Conservation (phyloP, 2,113 vertebrate species). For the Oceanites oceanicus region DNA sequence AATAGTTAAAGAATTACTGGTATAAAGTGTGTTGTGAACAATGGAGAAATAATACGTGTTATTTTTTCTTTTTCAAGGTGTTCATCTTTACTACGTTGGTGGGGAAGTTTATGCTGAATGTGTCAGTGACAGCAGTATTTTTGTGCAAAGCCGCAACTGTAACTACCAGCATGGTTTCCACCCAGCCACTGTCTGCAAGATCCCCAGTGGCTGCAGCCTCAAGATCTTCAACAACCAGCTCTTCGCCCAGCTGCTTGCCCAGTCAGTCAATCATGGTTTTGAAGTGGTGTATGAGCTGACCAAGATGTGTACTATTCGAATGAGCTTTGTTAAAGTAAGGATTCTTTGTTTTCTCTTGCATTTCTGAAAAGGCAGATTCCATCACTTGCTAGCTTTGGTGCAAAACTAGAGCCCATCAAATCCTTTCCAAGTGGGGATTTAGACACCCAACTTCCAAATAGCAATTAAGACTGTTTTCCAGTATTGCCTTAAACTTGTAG, state of each 20-base stretch:
- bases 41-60: neutral
- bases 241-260: constrained; percentile 93
- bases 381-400: neutral
- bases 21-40: neutral
- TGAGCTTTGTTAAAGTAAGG: constrained; percentile 97
- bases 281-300: constrained; percentile 97
- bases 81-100: constrained; percentile 94
- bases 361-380: neutral
- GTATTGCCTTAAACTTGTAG: neutral
- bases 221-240: constrained; percentile 99
- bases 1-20: neutral
- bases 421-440: neutral
- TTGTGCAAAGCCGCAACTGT: constrained; percentile 98
- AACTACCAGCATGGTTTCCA: constrained; percentile 98
- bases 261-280: constrained; percentile 96
- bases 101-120: constrained; percentile 97
- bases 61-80: constrained; percentile 70
- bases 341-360: neutral
- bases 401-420: neutral
- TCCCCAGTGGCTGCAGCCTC: constrained; percentile 97
- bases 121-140: constrained; percentile 97
- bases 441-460: neutral
- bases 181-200: constrained; percentile 95
- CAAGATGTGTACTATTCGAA: constrained; percentile 98
- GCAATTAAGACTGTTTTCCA: neutral